phyloP scores from a whole-genome alignment of 2,113 vertebrate genomes.

The Prunella fulvescens region DNA sequence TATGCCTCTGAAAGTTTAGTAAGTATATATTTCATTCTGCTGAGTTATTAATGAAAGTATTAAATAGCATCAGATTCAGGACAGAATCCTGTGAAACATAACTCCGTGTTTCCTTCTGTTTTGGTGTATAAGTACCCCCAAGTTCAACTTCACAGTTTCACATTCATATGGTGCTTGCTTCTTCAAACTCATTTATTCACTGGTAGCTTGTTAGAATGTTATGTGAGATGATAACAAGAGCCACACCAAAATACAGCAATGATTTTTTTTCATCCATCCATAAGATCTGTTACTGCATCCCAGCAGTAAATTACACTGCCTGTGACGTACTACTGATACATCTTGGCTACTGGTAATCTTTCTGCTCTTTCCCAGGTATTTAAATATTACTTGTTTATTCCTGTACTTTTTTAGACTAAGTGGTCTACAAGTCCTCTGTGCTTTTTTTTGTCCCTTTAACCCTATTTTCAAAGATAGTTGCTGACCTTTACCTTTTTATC shows the following conservation, averaged over 20 bases:
- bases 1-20: not conserved
- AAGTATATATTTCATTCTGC: not conserved
- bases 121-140: not conserved
- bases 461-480: not conserved
- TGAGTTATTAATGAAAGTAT: not conserved
- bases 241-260: not conserved
- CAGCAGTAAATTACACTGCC: not conserved
- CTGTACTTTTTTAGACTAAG: not conserved
- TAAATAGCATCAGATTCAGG: not conserved
- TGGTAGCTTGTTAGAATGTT: not conserved
- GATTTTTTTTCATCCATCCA: not conserved
- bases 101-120: not conserved
- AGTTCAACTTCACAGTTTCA: not conserved
- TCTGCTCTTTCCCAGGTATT: not conserved
- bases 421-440: not conserved
- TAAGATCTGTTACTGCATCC: not conserved
- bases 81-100: not conserved
- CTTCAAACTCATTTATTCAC: not conserved
- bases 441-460: not conserved
- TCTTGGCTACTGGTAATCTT: not conserved
- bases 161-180: not conserved
- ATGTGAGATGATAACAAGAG: not conserved
- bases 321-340: fast-evolving
- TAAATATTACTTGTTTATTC: not conserved
- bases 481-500: not conserved